Evolutionary conservation across 2,888 invertebrate genomes (phyloP), one percentile per base, ranked within the genome.

Genomic region (Caenorhabditis sulstoni): DNA sequence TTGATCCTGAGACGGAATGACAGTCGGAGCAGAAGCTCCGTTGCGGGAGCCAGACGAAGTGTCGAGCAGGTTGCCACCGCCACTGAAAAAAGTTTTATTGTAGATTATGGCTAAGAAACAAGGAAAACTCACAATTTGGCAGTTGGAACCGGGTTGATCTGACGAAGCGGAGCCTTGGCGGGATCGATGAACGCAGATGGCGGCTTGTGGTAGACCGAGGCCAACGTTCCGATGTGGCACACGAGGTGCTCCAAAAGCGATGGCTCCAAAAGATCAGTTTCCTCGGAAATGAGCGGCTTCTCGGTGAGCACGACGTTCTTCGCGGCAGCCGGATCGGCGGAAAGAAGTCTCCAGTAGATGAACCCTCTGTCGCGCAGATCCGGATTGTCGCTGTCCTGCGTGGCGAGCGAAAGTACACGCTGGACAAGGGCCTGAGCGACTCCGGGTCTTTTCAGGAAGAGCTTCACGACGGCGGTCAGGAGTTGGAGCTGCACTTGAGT

Each of bases 381-480:
- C 0, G 99, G 99, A 92, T 99, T 99, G 91, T 99, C 99, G 7
- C 97, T 97, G 85, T 93, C 95, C 92, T 92, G 92, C 44, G 92
- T 92, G 39, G 92, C 92, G 45, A 92, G 89, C 61, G 91, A 91
- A 39, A 92, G 90, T 16, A 93, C 93, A 91, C 97, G 97, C 90
- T 99, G 99, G 3, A 99, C 99, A 71, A 99, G 92, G 90, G 98
- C 97, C 92, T 99, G 98, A 0, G 98, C 99, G 91, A 98, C 97
- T 0, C 97, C 96, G 0, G 99, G 99, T 44, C 98, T 93, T 92
- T 99, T 99, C 86, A 99, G 92, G 93, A 99, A 99, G 83, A 99
- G 92, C 91, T 99, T 99, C 12, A 99, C 99, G 71, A 99, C 98
- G 0, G 98, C 98, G 0, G 99, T 99, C 71, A 99, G 92, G 76